phyloP scores from a whole-genome alignment of 1,140 invertebrate genomes.

The Teleopsis dalmanni region DNA sequence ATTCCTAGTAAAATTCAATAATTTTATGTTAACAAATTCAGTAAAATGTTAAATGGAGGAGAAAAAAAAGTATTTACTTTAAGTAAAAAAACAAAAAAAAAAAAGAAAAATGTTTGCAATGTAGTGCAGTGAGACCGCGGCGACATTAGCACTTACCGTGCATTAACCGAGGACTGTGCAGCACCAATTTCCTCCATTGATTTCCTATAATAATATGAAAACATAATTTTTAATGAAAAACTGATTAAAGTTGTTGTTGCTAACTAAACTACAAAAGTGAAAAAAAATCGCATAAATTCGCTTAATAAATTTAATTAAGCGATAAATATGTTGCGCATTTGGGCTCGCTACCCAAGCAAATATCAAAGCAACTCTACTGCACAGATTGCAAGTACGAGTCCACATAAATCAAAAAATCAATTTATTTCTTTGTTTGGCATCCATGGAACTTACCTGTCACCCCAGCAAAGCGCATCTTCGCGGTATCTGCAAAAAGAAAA shows the following conservation, averaged over 20 bases:
- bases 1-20: conserved; percentile 21
- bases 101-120: not conserved
- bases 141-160: conserved; percentile 54
- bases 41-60: not conserved
- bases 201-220: conserved; percentile 55
- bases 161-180: conserved; percentile 56
- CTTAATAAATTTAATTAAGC: conserved; percentile 43
- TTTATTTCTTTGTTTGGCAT: no score
- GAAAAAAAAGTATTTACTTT: conserved; percentile 1
- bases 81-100: not conserved
- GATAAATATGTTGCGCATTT: conserved; percentile 37
- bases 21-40: conserved; percentile 43
- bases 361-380: not conserved
- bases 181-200: conserved; percentile 60
- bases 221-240: conserved; percentile 15
- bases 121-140: conserved; percentile 11
- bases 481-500: conserved; percentile 58
- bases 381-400: not conserved
- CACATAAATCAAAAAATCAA: not conserved
- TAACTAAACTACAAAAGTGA: not conserved
- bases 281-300: conserved; percentile 26
- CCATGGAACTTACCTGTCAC: conserved; percentile 57
- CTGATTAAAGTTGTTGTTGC: not conserved
- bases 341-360: conserved; percentile 2
- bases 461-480: conserved; percentile 69